phyloP scores from a whole-genome alignment of 1,140 invertebrate species.

The Nebria ingens region DNA sequence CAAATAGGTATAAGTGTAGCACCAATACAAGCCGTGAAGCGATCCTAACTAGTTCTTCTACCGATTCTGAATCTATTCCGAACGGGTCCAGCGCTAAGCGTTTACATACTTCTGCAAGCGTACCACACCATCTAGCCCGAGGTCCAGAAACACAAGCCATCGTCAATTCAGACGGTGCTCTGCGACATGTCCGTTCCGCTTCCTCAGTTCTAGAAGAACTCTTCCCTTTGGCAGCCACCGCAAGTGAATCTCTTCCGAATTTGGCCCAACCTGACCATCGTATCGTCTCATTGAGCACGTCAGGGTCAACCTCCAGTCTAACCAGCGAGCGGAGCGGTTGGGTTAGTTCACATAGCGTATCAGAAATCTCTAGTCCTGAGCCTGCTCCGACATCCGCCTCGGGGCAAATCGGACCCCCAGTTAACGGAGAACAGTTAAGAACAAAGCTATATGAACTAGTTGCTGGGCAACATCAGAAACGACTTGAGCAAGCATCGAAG shows the following conservation, averaged over 20 bases:
- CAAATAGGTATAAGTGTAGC: conserved; percentile 35
- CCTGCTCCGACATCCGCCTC: not conserved
- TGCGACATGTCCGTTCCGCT: conserved; percentile 49
- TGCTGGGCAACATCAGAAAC: conserved; percentile 23
- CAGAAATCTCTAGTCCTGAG: not conserved
- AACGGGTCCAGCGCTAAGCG: conserved; percentile 29
- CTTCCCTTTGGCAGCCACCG: conserved; percentile 17
- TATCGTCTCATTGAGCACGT: conserved; percentile 22
- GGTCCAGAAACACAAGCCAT: conserved; percentile 15
- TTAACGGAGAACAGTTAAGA: conserved; percentile 43
- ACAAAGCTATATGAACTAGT: conserved; percentile 46
- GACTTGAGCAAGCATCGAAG: conserved; percentile 2
- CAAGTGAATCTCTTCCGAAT: conserved; percentile 50
- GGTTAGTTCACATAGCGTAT: conserved; percentile 52
- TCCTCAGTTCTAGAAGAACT: conserved; percentile 43
- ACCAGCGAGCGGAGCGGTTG: conserved; percentile 64
- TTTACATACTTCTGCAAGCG: conserved; percentile 45
- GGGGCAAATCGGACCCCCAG: not conserved
- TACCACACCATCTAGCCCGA: conserved; percentile 43
- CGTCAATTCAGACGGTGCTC: conserved; percentile 5
- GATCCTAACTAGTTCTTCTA: conserved; percentile 39
- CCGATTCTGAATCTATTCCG: conserved; percentile 39
- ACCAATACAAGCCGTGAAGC: conserved; percentile 40
- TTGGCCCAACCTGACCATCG: conserved; percentile 42
- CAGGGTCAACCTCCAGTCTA: conserved; percentile 55